Conservation (phyloP, 2,888 invertebrate species). For the Spicauda simplicius region DNA sequence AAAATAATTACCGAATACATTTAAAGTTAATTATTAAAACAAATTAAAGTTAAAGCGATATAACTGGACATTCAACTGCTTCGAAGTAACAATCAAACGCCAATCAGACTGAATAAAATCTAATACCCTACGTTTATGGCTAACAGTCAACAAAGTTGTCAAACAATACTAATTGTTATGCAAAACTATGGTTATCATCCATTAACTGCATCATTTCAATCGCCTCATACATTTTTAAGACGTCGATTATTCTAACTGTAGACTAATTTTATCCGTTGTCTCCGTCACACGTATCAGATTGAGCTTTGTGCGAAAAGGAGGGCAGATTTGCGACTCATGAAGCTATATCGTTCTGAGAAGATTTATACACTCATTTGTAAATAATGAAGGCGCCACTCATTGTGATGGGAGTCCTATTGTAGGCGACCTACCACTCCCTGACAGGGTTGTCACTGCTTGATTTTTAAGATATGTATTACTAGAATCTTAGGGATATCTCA, state of each 20-base stretch:
- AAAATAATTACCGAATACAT: no score
- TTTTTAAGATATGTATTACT: background rate
- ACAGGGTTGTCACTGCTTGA: slow-evolving; percentile 59
- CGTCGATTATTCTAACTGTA: slow-evolving; percentile 30
- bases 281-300: background rate
- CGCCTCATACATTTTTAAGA: slow-evolving; percentile 31
- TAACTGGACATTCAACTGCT: no score
- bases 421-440: slow-evolving; percentile 67
- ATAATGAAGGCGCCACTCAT: slow-evolving; percentile 83
- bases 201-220: slow-evolving; percentile 10
- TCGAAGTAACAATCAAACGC: no score
- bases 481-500: no score
- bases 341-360: slow-evolving; percentile 66
- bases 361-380: slow-evolving; percentile 81
- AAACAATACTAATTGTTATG: no score
- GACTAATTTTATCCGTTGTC: slow-evolving; percentile 12
- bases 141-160: no score
- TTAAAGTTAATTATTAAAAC: no score
- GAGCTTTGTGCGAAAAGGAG: slow-evolving; percentile 37
- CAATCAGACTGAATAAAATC: no score
- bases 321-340: slow-evolving; percentile 55
- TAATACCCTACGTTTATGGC: no score
- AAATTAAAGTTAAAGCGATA: no score
- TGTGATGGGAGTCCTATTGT: slow-evolving; percentile 76
- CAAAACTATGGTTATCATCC: no score